Conservation (phyloP, 2,888 invertebrate species). For the Stratiomys singularior region DNA sequence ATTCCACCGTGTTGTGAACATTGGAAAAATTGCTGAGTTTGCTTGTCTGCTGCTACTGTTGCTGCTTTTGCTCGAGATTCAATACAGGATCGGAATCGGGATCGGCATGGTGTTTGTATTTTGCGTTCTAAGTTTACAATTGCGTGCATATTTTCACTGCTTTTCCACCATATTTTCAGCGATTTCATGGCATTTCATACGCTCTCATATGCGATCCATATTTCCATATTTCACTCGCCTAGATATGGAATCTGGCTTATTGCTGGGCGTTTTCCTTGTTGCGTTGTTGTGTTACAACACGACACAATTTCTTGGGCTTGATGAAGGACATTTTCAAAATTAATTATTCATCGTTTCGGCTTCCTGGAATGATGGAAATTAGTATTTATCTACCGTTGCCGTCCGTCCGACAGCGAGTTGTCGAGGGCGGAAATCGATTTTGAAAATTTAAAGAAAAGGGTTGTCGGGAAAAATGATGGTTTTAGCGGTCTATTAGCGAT, state of each 20-base stretch:
- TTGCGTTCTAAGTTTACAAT: neutral
- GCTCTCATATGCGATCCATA: conserved; percentile 28
- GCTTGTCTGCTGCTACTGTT: no score
- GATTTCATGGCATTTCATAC: conserved; percentile 5
- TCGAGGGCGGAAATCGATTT: conserved; percentile 21
- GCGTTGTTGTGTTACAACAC: no score
- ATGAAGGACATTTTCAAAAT: neutral
- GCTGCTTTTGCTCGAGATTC: no score
- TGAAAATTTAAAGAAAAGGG: neutral
- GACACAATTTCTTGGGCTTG: neutral
- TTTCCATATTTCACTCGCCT: conserved; percentile 1
- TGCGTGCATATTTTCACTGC: conserved; percentile 4
- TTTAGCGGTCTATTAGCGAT: conserved; percentile 10
- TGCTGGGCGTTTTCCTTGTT: no score
- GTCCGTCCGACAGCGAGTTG: neutral
- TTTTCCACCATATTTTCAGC: no score
- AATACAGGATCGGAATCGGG: no score
- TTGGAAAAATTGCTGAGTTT: neutral
- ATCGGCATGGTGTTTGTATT: neutral
- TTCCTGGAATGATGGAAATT: neutral
- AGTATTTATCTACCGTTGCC: neutral
- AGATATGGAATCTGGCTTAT: no score
- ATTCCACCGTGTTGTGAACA: neutral
- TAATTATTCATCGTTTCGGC: conserved; percentile 4
- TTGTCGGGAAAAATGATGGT: neutral